Evolutionary conservation across 1,140 invertebrate genomes (phyloP).

Genomic region (Babylonia areolata): DNA sequence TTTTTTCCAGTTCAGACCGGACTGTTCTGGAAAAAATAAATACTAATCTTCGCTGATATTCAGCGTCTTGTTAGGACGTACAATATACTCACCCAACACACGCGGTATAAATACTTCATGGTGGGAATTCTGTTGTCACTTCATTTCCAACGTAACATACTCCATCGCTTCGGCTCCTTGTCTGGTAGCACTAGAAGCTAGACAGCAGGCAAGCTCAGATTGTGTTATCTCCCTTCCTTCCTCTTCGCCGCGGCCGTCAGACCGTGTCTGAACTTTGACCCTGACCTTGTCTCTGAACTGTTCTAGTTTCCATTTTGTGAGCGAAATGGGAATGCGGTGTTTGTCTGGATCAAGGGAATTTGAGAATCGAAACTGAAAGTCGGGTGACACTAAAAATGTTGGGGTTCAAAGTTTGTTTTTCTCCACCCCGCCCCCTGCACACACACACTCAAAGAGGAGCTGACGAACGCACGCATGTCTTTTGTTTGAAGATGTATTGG

Average conservation of each 20-base stretch:
- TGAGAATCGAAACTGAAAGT: slow-evolving; percentile 1
- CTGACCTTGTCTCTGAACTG: not conserved
- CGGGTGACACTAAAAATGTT: no score
- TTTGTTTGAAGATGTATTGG: not conserved
- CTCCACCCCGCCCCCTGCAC: no score
- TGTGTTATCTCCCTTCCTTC: slow-evolving; percentile 6
- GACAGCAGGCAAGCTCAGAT: not conserved
- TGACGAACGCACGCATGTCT: no score
- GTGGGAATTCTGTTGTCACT: not conserved
- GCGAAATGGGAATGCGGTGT: not conserved
- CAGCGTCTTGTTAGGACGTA: no score
- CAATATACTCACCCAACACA: slow-evolving; percentile 22
- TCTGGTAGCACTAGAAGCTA: not conserved
- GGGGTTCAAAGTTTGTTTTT: not conserved
- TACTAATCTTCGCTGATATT: no score
- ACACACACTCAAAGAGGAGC: no score
- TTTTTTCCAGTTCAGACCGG: no score
- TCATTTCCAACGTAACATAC: not conserved
- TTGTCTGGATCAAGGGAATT: not conserved
- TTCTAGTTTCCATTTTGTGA: not conserved
- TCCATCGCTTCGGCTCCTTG: not conserved
- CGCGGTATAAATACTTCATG: slow-evolving; percentile 27
- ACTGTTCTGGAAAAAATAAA: no score
- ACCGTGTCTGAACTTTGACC: slow-evolving; percentile 15
- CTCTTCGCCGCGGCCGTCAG: not conserved